Percentiles rank a stretch among this genome's conserved stretches.
phyloP scores from a whole-genome alignment of 2,888 invertebrate species.

The Sesia bembeciformis region DNA sequence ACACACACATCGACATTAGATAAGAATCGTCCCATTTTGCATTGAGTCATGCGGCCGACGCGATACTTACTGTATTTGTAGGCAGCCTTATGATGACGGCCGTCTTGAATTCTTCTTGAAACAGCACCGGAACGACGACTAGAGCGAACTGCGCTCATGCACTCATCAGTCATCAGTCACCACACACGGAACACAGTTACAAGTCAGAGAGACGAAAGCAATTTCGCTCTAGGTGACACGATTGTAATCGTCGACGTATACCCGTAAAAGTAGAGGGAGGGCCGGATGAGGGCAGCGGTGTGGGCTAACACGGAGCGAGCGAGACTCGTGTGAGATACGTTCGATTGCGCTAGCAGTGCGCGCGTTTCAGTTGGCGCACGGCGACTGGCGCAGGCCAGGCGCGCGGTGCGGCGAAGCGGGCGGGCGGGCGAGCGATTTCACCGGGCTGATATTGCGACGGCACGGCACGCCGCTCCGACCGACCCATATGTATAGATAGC shows the following conservation, averaged over 20 bases:
- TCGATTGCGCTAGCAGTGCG: slow-evolving; percentile 70
- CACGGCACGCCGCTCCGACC: slow-evolving; percentile 43
- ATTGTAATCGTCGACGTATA: slow-evolving; percentile 34
- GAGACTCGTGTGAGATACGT: slow-evolving; percentile 52
- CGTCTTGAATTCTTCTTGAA: slow-evolving; percentile 63
- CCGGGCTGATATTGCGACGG: slow-evolving; percentile 73
- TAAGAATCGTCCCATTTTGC: slow-evolving; percentile 73
- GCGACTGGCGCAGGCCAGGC: slow-evolving; percentile 73
- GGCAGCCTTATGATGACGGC: slow-evolving; percentile 73
- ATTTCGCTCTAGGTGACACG: slow-evolving; percentile 23
- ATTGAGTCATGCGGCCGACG: slow-evolving; percentile 62
- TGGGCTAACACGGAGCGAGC: slow-evolving; percentile 26
- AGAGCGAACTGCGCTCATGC: slow-evolving; percentile 50
- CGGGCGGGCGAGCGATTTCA: slow-evolving; percentile 73
- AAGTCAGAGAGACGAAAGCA: slow-evolving; percentile 22
- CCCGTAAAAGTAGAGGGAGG: slow-evolving; percentile 31
- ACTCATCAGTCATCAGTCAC: slow-evolving; percentile 19
- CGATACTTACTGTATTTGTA: slow-evolving; percentile 68
- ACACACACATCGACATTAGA: slow-evolving; percentile 48
- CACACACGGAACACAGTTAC: slow-evolving; percentile 21
- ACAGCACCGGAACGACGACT: slow-evolving; percentile 48
- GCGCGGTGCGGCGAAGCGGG: slow-evolving; percentile 45
- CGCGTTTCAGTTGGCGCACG: slow-evolving; percentile 74
- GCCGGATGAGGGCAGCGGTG: slow-evolving; percentile 37
- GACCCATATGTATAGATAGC: slow-evolving; percentile 50